Percentiles rank a stretch among this genome's conserved stretches.
phyloP scores from a whole-genome alignment of 2,113 vertebrate species.

The Argyrosomus japonicus region DNA sequence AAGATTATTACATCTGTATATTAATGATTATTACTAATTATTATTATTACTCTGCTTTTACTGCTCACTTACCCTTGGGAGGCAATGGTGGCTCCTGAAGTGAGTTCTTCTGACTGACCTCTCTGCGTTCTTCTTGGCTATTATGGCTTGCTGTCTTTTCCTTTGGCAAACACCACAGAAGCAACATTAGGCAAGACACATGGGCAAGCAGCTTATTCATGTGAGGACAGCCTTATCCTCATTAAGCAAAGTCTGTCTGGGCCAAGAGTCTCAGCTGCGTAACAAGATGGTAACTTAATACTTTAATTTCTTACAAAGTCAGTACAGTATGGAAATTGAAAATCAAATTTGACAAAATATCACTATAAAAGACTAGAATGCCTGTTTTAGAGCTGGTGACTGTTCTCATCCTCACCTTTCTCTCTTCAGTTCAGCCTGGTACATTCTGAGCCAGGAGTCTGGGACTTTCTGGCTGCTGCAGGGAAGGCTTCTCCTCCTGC shows the following conservation, averaged over 20 bases:
- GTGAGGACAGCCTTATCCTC: constrained; percentile 51
- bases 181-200: constrained; percentile 39
- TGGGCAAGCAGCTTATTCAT: constrained; percentile 62
- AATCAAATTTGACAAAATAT: not conserved
- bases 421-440: constrained; percentile 78
- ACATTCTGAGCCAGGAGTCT: constrained; percentile 78
- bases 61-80: constrained; percentile 76
- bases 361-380: not conserved
- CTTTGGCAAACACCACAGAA: constrained; percentile 67
- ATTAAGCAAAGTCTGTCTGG: constrained; percentile 46
- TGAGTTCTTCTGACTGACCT: constrained; percentile 71
- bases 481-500: constrained; percentile 77
- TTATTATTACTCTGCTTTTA: no score
- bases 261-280: constrained; percentile 29
- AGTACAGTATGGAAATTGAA: not conserved
- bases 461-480: constrained; percentile 74
- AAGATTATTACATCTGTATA: not conserved
- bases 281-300: not conserved
- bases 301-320: not conserved
- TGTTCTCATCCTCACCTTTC: constrained; percentile 70
- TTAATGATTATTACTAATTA: no score
- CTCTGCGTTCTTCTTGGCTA: constrained; percentile 83
- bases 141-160: constrained; percentile 77
- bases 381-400: not conserved
- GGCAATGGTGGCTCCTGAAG: constrained; percentile 84